Percentiles rank a stretch among this genome's conserved stretches.
Conservation (phyloP, 2,113 vertebrate species). For the Collichthys lucidus region DNA sequence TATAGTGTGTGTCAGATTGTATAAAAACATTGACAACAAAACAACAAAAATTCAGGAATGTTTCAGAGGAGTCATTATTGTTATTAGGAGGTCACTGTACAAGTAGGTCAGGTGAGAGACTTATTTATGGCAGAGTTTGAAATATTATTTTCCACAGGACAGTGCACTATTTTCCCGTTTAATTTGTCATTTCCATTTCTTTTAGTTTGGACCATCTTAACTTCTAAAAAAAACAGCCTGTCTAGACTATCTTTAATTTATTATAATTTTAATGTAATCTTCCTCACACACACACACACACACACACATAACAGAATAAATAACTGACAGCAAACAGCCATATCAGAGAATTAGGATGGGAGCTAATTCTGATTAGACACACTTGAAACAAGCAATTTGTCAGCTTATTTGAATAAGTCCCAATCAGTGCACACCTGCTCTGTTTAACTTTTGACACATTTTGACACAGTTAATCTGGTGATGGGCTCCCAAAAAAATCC, state of each 20-base stretch:
- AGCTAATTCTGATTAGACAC: slow-evolving; percentile 33
- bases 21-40: no score
- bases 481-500: neutral
- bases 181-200: neutral
- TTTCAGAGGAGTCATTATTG: neutral
- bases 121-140: neutral
- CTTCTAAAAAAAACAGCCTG: neutral
- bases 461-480: slow-evolving; percentile 42
- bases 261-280: slow-evolving; percentile 15
- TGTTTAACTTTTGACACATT: slow-evolving; percentile 18
- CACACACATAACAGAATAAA: neutral
- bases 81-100: neutral
- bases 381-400: slow-evolving; percentile 44
- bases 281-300: neutral
- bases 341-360: slow-evolving; percentile 18
- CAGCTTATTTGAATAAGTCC: slow-evolving; percentile 39
- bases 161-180: neutral
- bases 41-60: no score
- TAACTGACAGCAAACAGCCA: slow-evolving; percentile 28
- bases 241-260: slow-evolving; percentile 4
- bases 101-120: slow-evolving; percentile 17
- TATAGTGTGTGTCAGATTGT: neutral
- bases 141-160: neutral
- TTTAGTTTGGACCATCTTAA: neutral
- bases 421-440: slow-evolving; percentile 46